A percentile compares a stretch with the other conserved stretches of the same genome.
These are phyloP conservation scores for Galeopsomyia nigrocyanea DNA, from an alignment of 2,888 invertebrate species.

Conservation along the genomic window DNA sequence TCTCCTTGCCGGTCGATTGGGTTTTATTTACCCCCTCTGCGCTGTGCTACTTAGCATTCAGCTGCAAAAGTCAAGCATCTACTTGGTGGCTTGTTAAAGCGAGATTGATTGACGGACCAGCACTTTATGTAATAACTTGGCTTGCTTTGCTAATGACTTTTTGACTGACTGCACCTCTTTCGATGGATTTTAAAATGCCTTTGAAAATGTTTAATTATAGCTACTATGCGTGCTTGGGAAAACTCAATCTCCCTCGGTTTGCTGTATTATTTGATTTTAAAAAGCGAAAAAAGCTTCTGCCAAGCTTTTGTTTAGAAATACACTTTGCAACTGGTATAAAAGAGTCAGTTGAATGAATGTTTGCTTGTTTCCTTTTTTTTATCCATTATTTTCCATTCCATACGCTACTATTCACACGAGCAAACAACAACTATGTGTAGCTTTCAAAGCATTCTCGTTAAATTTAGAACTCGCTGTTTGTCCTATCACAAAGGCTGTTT, in stretches of 20 bases:
- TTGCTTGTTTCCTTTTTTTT: background rate
- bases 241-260: background rate
- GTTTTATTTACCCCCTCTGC: too few relatives aligned
- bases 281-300: background rate
- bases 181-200: background rate
- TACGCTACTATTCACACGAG: background rate
- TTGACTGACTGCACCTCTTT: too few relatives aligned
- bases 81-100: too few relatives aligned
- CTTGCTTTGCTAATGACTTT: too few relatives aligned
- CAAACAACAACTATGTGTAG: slow-evolving; percentile 35
- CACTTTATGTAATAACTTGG: too few relatives aligned
- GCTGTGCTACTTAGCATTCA: too few relatives aligned
- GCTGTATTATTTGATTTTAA: background rate
- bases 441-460: slow-evolving; percentile 39
- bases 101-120: too few relatives aligned
- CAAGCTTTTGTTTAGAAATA: background rate
- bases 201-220: too few relatives aligned
- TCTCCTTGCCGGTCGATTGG: too few relatives aligned
- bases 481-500: slow-evolving; percentile 34
- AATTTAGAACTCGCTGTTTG: slow-evolving; percentile 24
- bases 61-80: too few relatives aligned
- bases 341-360: background rate
- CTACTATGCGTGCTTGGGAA: background rate
- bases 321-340: slow-evolving; percentile 1
- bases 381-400: background rate